phyloP scores from a whole-genome alignment of 2,113 vertebrate genomes.

The Ceyx margarethae region DNA sequence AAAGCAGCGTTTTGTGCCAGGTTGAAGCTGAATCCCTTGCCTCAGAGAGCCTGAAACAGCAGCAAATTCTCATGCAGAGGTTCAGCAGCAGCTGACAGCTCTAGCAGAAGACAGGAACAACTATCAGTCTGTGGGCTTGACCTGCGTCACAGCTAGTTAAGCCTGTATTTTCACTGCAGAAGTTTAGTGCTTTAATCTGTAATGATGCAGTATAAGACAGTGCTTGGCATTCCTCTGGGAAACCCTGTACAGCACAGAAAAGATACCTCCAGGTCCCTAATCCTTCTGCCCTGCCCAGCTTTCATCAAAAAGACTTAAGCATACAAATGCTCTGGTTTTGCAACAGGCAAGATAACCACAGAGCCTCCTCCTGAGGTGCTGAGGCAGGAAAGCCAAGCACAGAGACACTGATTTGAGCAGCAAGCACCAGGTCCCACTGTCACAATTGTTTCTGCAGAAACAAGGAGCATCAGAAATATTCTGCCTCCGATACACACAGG shows the following conservation, averaged over 20 bases:
- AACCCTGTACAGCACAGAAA: background rate
- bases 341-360: background rate
- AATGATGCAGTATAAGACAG: background rate
- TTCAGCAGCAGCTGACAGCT: background rate
- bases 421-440: background rate
- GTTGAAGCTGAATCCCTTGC: background rate
- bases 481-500: background rate
- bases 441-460: background rate
- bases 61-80: background rate
- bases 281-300: background rate
- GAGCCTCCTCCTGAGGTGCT: background rate
- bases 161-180: constrained; percentile 14
- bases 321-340: background rate
- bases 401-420: background rate
- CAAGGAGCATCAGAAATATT: background rate
- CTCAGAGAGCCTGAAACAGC: background rate
- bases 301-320: background rate
- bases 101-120: background rate
- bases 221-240: background rate
- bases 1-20: background rate
- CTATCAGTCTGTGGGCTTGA: background rate
- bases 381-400: background rate
- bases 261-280: background rate
- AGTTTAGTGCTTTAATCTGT: constrained; percentile 34
- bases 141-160: background rate